Base-by-base conservation (phyloP, 2,888 invertebrate genomes). In the Lithophane leautieri region DNA sequence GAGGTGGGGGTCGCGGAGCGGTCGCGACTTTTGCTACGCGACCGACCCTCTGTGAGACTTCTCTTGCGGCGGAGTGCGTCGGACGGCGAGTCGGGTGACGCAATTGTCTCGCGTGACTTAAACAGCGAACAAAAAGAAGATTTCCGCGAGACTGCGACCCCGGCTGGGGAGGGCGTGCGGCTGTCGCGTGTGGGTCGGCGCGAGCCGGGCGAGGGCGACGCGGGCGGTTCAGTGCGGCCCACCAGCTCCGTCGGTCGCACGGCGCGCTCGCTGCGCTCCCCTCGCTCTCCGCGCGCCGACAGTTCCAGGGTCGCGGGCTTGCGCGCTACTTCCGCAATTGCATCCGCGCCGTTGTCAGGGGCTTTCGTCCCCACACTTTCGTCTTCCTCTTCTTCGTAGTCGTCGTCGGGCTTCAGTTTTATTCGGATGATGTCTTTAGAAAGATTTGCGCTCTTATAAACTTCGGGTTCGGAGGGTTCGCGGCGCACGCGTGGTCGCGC, bases 51-150 rank as follows among this genome's bases (percentile, higher is more conserved):
- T 19, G 93, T 95, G 52, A 95, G 88, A 79, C 96, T 95, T 76
- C 95, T 94, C 83, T 96, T 96, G 70, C 96, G 92, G 2, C 94
- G 93, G 52, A 95, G 88, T 28, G 93, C 94, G 22, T 94, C 95
- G 1, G 97, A 97, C 19, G 97, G 97, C 0, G 97, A 97, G 85
- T 97, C 97, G 0, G 97, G 97, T 76, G 97, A 97, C 34, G 97
- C 97, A 76, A 97, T 97, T 34, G 97, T 97, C 88, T 97, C 98
- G 86, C 97, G 97, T 83, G 98, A 97, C 92, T 98, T 97, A 90
- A 98, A 98, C 62, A 98, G 93, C 7, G 98, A 98, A 76, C 98
- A 98, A 90, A 98, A 98, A 52, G 98, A 98, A 88, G 98, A 98
- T 92, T 98, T 98, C 58, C 98, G 97, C 0, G 98, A 98, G 0